These are phyloP conservation scores for Ophion slaviceki DNA, from an alignment of 2,888 invertebrate species.

Conservation along the genomic window DNA sequence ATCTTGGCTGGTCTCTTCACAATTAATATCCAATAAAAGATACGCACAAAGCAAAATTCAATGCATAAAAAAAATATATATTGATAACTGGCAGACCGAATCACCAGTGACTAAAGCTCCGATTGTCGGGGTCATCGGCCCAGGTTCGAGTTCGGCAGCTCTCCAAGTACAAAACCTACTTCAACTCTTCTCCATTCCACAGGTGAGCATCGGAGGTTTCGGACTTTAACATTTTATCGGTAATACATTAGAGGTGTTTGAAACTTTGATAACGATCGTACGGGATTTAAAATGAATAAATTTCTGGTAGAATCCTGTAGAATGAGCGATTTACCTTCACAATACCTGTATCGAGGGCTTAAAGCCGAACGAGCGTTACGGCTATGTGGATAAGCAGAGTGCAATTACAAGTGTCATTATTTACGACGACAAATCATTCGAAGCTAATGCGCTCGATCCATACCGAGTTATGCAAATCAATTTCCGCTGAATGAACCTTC, in stretches of 20 bases:
- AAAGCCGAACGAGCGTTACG: neutral
- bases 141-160: conserved; percentile 90
- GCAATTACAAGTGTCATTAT: neutral
- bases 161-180: conserved; percentile 91
- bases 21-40: neutral
- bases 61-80: neutral
- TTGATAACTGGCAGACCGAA: conserved; percentile 45
- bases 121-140: conserved; percentile 90
- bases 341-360: neutral
- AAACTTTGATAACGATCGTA: conserved; percentile 31
- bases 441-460: neutral
- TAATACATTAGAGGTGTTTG: conserved; percentile 26
- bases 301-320: neutral
- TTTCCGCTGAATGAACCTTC: conserved; percentile 50
- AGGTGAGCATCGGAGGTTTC: conserved; percentile 69
- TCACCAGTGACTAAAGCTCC: conserved; percentile 80
- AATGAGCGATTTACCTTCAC: conserved; percentile 17
- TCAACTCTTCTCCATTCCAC: conserved; percentile 87
- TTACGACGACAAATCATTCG: conserved; percentile 32
- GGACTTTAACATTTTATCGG: conserved; percentile 33
- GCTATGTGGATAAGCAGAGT: neutral
- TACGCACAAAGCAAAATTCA: neutral
- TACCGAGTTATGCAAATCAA: conserved; percentile 47
- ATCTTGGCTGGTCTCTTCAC: neutral
- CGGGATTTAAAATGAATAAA: neutral